A percentile compares a stretch with the other conserved stretches of the same genome.
Evolutionary conservation across 2,797 vertebrate genomes (phyloP).

Genomic region (Onychomys torridus): DNA sequence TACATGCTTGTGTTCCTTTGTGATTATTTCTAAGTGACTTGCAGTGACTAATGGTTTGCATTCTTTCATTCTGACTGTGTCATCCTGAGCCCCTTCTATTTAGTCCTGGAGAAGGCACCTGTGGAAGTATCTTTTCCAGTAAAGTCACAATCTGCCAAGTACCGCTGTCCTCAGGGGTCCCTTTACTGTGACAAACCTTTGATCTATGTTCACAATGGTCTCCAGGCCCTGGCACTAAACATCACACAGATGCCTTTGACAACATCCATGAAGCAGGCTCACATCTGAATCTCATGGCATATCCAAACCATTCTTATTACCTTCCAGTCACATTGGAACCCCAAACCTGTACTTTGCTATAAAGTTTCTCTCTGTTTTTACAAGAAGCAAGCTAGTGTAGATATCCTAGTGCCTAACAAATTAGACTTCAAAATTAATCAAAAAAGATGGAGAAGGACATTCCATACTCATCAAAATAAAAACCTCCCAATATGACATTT

Average conservation of each 20-base stretch:
- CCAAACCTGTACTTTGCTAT: not conserved
- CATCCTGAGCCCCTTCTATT: not conserved
- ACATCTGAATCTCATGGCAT: not conserved
- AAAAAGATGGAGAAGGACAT: not conserved
- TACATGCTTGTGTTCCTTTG: not conserved
- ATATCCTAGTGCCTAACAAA: no score
- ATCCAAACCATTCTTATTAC: not conserved
- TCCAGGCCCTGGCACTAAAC: not conserved
- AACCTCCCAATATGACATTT: no score
- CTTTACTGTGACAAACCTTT: not conserved
- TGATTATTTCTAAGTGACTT: not conserved
- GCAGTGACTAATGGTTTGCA: not conserved
- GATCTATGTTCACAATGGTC: not conserved
- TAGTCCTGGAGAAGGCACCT: not conserved
- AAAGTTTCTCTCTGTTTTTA: constrained; percentile 14
- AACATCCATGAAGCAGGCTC: not conserved
- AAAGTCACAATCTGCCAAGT: not conserved
- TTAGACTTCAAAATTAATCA: not conserved
- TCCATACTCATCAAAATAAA: no score
- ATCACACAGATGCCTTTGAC: not conserved
- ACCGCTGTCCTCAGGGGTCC: not conserved
- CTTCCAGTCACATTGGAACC: not conserved
- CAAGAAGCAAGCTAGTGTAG: no score
- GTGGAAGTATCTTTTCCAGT: not conserved
- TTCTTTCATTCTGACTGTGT: not conserved